These are phyloP conservation scores for Oreamnos americanus DNA, from an alignment of 2,113 vertebrate species.

Conservation along the genomic window DNA sequence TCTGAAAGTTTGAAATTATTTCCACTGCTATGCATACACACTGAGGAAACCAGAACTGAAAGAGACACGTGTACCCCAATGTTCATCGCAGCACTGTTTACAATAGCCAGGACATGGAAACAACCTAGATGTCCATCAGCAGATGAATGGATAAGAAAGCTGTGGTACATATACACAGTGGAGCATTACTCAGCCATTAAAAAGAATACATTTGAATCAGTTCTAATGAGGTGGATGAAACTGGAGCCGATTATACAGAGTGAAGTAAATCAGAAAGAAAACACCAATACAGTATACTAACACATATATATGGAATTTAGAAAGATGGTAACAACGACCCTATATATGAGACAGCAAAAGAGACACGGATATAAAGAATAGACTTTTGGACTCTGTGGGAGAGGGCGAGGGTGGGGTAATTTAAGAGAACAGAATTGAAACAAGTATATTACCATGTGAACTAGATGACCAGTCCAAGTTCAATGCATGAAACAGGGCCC, in stretches of 20 bases:
- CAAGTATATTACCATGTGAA: background rate
- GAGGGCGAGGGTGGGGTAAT: background rate
- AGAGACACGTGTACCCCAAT: background rate
- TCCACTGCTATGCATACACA: background rate
- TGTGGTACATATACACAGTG: background rate
- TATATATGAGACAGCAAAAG: background rate
- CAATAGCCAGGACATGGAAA: background rate
- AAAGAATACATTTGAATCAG: background rate
- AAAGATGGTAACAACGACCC: background rate
- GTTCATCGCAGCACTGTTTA: background rate
- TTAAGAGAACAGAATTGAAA: background rate
- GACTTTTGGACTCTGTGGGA: background rate
- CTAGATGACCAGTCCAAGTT: background rate
- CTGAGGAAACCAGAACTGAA: background rate
- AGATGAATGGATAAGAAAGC: background rate
- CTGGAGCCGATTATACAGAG: background rate
- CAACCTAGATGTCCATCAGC: background rate
- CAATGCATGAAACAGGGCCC: background rate
- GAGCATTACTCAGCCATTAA: background rate
- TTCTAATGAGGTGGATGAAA: background rate
- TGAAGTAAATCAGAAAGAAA: background rate
- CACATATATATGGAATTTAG: background rate
- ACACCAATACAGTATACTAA: background rate
- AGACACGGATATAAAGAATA: background rate
- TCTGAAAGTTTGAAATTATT: slow-evolving; percentile 15